These are phyloP conservation scores for Magallana nippona DNA, from an alignment of 2,888 invertebrate species.

Conservation along the genomic window DNA sequence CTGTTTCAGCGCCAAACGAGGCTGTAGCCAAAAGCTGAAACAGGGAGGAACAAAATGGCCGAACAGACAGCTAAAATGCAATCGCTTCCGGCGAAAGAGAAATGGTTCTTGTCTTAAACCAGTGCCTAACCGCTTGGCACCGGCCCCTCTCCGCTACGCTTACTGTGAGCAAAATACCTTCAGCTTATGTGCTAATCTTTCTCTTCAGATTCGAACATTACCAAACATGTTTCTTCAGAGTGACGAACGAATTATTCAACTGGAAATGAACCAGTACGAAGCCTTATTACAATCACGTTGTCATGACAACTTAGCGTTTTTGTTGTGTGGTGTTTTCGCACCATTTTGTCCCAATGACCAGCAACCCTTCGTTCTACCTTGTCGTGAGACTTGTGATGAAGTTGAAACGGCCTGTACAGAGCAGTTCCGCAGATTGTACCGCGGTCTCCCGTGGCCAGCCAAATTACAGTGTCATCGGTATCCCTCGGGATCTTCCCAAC, in stretches of 20 bases:
- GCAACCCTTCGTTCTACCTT: conserved; percentile 64
- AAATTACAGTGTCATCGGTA: conserved; percentile 74
- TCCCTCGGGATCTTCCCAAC: conserved; percentile 45
- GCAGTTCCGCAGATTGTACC: conserved; percentile 55
- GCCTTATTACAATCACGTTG: conserved; percentile 62
- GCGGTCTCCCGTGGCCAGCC: conserved; percentile 70
- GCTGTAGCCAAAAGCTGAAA: conserved; percentile 58
- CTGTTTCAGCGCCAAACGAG: conserved; percentile 59
- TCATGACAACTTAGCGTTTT: conserved; percentile 60
- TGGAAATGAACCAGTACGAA: conserved; percentile 65
- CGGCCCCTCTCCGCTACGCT: conserved; percentile 15
- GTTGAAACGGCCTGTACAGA: conserved; percentile 58
- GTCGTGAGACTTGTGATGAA: conserved; percentile 68
- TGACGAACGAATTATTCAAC: conserved; percentile 56
- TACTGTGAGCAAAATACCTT: conserved; percentile 64
- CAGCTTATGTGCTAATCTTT: conserved; percentile 63
- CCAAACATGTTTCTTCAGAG: conserved; percentile 72
- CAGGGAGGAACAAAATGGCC: conserved; percentile 60
- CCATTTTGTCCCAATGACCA: conserved; percentile 62
- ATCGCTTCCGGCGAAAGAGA: conserved; percentile 22
- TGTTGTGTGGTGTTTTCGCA: conserved; percentile 70
- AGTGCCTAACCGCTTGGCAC: neutral
- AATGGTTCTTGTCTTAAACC: conserved; percentile 37
- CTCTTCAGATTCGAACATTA: conserved; percentile 64
- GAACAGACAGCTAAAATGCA: conserved; percentile 51